Evolutionary conservation across 2,888 invertebrate species (phyloP), one percentile per base, ranked within the genome.

Genomic region (Thereva unica): DNA sequence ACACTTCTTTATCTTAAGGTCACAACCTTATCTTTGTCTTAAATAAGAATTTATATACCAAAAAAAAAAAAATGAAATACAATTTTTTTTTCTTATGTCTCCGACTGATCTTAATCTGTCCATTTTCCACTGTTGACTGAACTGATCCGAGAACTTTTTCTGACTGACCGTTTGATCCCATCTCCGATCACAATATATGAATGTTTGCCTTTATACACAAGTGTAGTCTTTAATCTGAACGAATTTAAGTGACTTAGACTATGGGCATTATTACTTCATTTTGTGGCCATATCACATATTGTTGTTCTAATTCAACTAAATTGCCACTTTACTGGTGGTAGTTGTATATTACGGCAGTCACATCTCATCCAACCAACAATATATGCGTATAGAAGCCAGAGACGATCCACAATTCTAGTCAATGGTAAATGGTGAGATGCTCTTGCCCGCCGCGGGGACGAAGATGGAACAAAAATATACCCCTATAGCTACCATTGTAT

Each of bases 121-220:
- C 41, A 61, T 50, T 50, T 49, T 61, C 50, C 61, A 40, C 61
- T 50, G 50, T 50, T 40, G 40, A 61, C 61, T 61, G 61, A 61
- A 67, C 69, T 66, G 69, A 57, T 63, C 54, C 49, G 54, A 69
- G 57, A 47, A 67, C 67, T 67, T 69, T 69, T 67, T 66, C 56
- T 67, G 56, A 69, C 69, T 69, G 69, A 63, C 66, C 69, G 65
- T 67, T 67, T 54, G 67, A 69, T 67, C 65, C 63, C 57, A 67
- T 67, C 69, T 64, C 66, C 69, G 66, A 69, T 67, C 67, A 67
- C 66, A 69, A 66, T 69, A 67, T 69, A 69, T 69, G 42, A 53
- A 47, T 56, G 53, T 67, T 44, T 61, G 40, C 57, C 44, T 53
- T 59, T 61, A 59, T 45, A 66, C 57, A 59, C 57, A 59, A 57